Conservation (phyloP, 2,797 vertebrate species). For the Hippopotamyrus pictus region DNA sequence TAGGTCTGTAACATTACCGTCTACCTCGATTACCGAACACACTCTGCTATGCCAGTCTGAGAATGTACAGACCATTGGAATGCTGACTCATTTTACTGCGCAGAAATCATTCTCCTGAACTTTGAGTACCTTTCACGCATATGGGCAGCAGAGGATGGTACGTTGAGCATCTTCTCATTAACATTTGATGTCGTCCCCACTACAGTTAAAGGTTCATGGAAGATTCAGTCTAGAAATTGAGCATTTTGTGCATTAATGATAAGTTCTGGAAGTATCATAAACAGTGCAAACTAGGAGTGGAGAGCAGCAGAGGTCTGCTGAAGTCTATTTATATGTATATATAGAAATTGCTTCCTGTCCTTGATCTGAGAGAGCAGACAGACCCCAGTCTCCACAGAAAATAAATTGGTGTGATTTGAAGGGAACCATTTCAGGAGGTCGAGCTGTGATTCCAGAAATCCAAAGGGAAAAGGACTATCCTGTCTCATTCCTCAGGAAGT, state of each 20-base stretch:
- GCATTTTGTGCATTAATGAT: background rate
- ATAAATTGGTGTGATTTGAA: conserved; percentile 4
- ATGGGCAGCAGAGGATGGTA: background rate
- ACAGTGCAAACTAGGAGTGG: background rate
- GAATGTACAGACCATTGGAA: background rate
- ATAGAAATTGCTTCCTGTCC: background rate
- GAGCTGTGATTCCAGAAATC: conserved; percentile 5
- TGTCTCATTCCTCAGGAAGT: background rate
- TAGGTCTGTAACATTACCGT: background rate
- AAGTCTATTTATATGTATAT: conserved; percentile 1
- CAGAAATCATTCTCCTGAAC: background rate
- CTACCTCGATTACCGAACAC: background rate
- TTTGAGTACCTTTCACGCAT: background rate
- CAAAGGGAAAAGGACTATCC: background rate
- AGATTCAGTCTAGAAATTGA: background rate
- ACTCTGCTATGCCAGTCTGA: background rate
- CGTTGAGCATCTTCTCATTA: background rate
- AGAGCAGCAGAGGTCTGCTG: background rate
- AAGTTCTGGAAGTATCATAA: background rate
- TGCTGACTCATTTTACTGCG: background rate
- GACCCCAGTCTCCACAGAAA: background rate
- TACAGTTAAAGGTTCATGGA: background rate
- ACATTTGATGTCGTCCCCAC: background rate
- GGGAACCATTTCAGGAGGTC: background rate
- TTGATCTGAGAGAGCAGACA: background rate